Base-by-base conservation (phyloP, 1,140 invertebrate species). In the Cotesia glomerata region DNA sequence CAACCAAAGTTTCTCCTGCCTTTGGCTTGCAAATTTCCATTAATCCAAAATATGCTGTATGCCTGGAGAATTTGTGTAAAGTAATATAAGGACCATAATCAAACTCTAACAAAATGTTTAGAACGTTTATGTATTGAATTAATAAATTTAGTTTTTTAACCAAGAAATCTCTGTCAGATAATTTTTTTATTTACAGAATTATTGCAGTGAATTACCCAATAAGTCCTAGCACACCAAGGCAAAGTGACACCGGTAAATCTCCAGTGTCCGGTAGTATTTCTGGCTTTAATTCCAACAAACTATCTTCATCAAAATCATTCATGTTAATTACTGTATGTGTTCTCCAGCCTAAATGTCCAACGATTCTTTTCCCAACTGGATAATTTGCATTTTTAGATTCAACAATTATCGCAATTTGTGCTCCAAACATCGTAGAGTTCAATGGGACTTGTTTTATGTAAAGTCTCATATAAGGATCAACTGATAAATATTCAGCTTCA, bases 1-100 rank as follows among this genome's bases (percentile, higher is more conserved):
- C 88, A 1, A 93, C 90, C 0, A 94, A 87, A 1, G 89, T 91
- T 77, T 94, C 92, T 16, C 92, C 92, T 11, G 84, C 62, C 83
- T 92, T 90, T 1, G 92, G 92, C 26, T 91, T 78, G 72, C 92
- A 93, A 35, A 93, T 83, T 74, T 93, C 89, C 16, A 91, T 76
- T 11, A 94, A 87, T 0, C 93, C 93, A 81, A 93, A 93, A 79
- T 92, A 93, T 1, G 92, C 92, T 4, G 92, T 93, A 69, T 90
- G 90, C 13, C 92, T 93, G 75, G 35, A 62, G 39, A 45, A 45
- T 45, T 45, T 45, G 11, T 45, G 11, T 45, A 2, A 45, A 45
- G 11, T 45, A 45, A 26, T 11, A 45, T 7, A 45, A 9, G 7
- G 2, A 45, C 11, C 1, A 45, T 45, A 45, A 45, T 45, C 11